A percentile compares a stretch with the other conserved stretches of the same genome.
Evolutionary conservation across 2,888 invertebrate genomes (phyloP).

Genomic region (Agrotis puta): DNA sequence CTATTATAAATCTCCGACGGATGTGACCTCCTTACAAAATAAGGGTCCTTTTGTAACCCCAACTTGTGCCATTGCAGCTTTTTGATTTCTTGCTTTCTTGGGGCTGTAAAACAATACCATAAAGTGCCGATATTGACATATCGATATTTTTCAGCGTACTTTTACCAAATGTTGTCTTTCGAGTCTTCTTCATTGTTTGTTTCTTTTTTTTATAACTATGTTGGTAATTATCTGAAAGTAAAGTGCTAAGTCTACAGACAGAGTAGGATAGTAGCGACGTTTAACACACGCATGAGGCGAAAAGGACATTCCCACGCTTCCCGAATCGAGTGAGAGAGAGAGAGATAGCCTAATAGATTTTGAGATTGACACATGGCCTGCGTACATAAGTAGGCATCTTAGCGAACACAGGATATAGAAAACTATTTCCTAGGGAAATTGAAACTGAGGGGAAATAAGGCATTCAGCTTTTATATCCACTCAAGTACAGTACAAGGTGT

Average conservation of each 20-base stretch:
- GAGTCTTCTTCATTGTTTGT: not conserved
- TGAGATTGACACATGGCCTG: conserved; percentile 3
- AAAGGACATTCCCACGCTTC: conserved; percentile 1
- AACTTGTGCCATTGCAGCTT: not conserved
- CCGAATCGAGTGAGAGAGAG: conserved; percentile 15
- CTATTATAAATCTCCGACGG: not conserved
- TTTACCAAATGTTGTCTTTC: not conserved
- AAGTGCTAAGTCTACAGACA: conserved; percentile 1
- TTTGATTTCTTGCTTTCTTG: too few species aligned
- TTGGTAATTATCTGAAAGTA: conserved; percentile 2
- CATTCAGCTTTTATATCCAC: too few species aligned
- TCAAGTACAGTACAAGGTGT: not conserved
- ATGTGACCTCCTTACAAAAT: conserved; percentile 23
- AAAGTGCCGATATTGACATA: not conserved
- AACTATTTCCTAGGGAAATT: conserved; percentile 31
- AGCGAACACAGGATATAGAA: conserved; percentile 17
- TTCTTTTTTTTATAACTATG: not conserved
- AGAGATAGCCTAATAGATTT: conserved; percentile 12
- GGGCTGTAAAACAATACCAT: not conserved
- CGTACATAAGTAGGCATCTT: conserved; percentile 3
- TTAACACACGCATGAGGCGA: not conserved
- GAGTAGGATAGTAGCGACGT: not conserved
- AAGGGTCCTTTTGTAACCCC: conserved; percentile 7
- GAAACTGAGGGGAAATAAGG: conserved; percentile 12
- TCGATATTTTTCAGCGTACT: not conserved